A percentile compares a stretch with the other conserved stretches of the same genome.
These are phyloP conservation scores for Darevskia mixta DNA, from an alignment of 2,797 vertebrate genomes.

Conservation along the genomic window DNA sequence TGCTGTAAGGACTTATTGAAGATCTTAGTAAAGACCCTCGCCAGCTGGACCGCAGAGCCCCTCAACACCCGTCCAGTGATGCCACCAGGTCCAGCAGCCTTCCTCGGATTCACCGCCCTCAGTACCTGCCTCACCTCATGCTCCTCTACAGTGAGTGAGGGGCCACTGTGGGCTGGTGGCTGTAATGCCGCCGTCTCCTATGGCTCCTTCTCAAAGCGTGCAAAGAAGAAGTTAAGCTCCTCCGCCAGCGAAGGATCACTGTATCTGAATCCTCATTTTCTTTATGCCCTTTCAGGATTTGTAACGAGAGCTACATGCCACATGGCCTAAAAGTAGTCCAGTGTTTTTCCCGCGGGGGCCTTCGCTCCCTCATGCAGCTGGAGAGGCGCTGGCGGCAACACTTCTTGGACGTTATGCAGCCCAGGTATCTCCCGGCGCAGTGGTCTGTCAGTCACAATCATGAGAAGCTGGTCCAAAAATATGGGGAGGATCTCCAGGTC, in stretches of 20 bases:
- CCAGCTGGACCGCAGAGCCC: too few species aligned
- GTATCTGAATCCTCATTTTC: slow-evolving; percentile 49
- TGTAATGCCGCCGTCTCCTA: too few species aligned
- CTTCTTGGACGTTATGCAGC: slow-evolving; percentile 93
- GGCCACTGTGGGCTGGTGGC: too few species aligned
- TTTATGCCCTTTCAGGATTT: slow-evolving; percentile 85
- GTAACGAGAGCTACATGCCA: slow-evolving; percentile 90
- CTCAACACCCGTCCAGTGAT: too few species aligned
- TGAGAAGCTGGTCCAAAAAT: slow-evolving; percentile 91
- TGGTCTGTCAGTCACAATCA: slow-evolving; percentile 97
- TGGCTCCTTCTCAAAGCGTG: too few species aligned
- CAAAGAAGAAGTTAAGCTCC: too few species aligned
- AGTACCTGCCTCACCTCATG: too few species aligned
- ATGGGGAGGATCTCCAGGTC: slow-evolving; percentile 88
- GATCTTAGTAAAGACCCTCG: too few species aligned
- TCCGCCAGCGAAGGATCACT: neutral
- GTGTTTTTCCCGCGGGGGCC: slow-evolving; percentile 82
- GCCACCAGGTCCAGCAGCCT: too few species aligned
- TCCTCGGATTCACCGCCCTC: too few species aligned
- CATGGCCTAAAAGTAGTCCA: slow-evolving; percentile 97
- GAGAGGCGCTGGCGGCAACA: slow-evolving; percentile 96
- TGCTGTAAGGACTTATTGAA: too few species aligned
- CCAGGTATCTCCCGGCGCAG: slow-evolving; percentile 90
- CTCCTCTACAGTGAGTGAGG: too few species aligned
- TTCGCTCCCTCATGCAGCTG: slow-evolving; percentile 90